Evolutionary conservation across 2,113 vertebrate species (phyloP).

Genomic region (Caranx melampygus): DNA sequence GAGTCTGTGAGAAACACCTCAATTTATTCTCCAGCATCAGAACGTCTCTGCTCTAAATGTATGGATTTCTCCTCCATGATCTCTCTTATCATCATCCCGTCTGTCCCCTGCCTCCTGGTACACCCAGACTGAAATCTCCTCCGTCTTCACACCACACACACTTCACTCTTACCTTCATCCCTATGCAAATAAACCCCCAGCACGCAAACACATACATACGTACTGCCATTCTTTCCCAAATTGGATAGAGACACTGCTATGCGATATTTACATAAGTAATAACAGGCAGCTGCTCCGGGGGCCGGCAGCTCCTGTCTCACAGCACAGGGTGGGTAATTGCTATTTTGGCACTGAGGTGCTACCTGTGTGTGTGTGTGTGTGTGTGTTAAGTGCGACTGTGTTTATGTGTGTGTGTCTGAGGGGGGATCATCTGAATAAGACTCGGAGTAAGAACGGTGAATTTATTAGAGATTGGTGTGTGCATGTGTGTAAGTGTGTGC

Average conservation of each 20-base stretch:
- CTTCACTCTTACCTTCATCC: slow-evolving; percentile 41
- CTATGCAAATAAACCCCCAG: slow-evolving; percentile 45
- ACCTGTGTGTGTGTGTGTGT: slow-evolving; percentile 58
- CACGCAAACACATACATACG: slow-evolving; percentile 33
- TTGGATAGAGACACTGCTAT: slow-evolving; percentile 75
- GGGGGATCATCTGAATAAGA: slow-evolving; percentile 18
- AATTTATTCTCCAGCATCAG: slow-evolving; percentile 9
- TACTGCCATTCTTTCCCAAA: slow-evolving; percentile 67
- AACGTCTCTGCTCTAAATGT: slow-evolving; percentile 41
- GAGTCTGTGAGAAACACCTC: background rate
- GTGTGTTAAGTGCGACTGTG: background rate
- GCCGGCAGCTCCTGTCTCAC: slow-evolving; percentile 68
- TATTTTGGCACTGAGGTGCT: slow-evolving; percentile 74
- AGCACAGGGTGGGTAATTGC: slow-evolving; percentile 70
- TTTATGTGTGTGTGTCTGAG: background rate
- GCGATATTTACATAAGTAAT: slow-evolving; percentile 81
- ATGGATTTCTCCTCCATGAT: slow-evolving; percentile 16
- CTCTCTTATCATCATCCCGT: slow-evolving; percentile 5
- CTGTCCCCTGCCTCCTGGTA: slow-evolving; percentile 26
- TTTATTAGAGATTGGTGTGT: slow-evolving; percentile 33
- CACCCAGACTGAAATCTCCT: slow-evolving; percentile 19
- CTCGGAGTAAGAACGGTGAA: slow-evolving; percentile 19
- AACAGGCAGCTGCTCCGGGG: slow-evolving; percentile 70
- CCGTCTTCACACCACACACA: slow-evolving; percentile 32
- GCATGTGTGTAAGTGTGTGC: slow-evolving; percentile 2